A percentile compares a stretch with the other conserved stretches of the same genome.
These are phyloP conservation scores for Sciurus carolinensis DNA, from an alignment of 2,797 vertebrate genomes.

Conservation along the genomic window DNA sequence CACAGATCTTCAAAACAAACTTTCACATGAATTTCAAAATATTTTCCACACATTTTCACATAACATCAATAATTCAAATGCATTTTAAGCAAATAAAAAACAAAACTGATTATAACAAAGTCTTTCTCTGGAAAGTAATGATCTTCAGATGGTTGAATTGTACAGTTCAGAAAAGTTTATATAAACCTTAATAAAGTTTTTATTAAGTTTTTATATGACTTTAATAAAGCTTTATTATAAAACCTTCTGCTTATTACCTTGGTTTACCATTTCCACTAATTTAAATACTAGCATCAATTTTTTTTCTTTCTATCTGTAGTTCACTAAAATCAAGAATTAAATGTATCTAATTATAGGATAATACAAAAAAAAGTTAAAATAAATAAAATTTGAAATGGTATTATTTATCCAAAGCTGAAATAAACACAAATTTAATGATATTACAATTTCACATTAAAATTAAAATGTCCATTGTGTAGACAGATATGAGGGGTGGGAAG, in stretches of 20 bases:
- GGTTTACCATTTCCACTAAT: conserved; percentile 6
- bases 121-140: neutral
- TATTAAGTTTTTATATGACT: too few species aligned
- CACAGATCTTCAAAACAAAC: conserved; percentile 4
- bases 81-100: neutral
- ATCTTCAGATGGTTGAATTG: conserved; percentile 2
- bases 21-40: conserved; percentile 53
- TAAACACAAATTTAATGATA: conserved; percentile 14
- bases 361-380: conserved; percentile 8
- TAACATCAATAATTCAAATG: conserved; percentile 35
- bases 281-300: conserved; percentile 31
- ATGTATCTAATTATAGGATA: neutral
- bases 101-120: neutral
- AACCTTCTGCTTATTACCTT: neutral
- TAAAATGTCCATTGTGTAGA: neutral
- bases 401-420: neutral
- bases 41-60: neutral
- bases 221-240: neutral
- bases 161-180: neutral
- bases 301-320: neutral
- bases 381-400: neutral
- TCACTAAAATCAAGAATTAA: conserved; percentile 31
- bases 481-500: too few species aligned
- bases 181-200: too few species aligned
- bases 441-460: neutral